phyloP scores from a whole-genome alignment of 2,797 vertebrate genomes.

The Clangula hyemalis region DNA sequence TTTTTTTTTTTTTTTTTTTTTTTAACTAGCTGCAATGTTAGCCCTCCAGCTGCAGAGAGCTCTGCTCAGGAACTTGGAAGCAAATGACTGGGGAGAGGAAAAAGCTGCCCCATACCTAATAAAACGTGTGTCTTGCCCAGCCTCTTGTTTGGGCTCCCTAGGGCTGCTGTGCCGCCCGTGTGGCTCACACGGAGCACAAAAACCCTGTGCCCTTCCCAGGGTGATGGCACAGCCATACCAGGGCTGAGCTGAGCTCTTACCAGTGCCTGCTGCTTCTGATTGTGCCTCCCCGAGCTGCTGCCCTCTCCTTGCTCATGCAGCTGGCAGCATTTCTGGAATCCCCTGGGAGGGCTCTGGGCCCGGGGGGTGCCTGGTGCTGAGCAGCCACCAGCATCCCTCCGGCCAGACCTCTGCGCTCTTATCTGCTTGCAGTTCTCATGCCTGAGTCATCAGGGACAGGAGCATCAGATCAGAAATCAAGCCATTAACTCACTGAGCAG shows the following conservation, averaged over 20 bases:
- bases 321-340: conserved; percentile 47
- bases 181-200: conserved; percentile 62
- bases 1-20: conserved; percentile 54
- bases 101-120: background rate
- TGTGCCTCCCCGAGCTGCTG: conserved; percentile 48
- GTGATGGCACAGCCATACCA: conserved; percentile 59
- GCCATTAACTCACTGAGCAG: conserved; percentile 16
- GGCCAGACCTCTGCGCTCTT: conserved; percentile 1
- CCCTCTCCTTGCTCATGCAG: background rate
- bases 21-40: conserved; percentile 27
- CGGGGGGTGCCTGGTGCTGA: background rate
- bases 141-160: background rate
- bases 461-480: conserved; percentile 52
- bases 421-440: conserved; percentile 18
- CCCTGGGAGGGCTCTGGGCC: conserved; percentile 41
- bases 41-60: conserved; percentile 39
- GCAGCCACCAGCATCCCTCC: conserved; percentile 27
- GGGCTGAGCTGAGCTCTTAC: conserved; percentile 54
- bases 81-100: background rate
- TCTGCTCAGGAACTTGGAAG: conserved; percentile 1
- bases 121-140: background rate
- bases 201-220: conserved; percentile 11
- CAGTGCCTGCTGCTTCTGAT: conserved; percentile 31
- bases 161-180: background rate
- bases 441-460: conserved; percentile 28